Base-by-base conservation (phyloP, 2,797 vertebrate species). In the Acanthurus lineatus region DNA sequence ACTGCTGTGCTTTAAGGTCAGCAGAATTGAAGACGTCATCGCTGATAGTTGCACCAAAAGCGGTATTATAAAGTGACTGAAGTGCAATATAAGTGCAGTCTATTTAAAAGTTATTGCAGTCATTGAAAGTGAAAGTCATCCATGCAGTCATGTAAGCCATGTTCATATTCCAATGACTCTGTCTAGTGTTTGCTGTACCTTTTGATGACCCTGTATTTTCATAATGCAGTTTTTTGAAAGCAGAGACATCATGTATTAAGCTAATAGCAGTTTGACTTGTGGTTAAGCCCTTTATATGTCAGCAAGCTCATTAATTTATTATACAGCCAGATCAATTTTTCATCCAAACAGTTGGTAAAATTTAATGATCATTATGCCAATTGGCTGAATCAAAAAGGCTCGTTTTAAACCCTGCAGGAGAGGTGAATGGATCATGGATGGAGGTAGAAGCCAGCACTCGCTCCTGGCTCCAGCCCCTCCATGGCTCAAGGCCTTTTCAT, bases 401-500 rank as follows among this genome's bases (percentile, higher is more conserved):
- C 10, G 5, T 17, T 59, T 45, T 51, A 73, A 80, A 53, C 19
- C 19, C 38, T 6, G 19, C 58, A 59, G 56, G 58, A 67, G 28
- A 49, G 61, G 12, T 44, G 25, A 76, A 83, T 68, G 42, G 73
- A 70, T 58, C 49, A 45, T 12, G 56, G 69, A 75, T 66, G 54
- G 59, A 62, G 57, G 72, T 64, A 17, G 51, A 76, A 76, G 62
- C 35, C 82, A 64, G 56, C 60, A 52, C 61, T 82, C 75, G 69
- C 82, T 69, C 81, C 73, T 81, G 71, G 66, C 81, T 82, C 6
- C 9, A 64, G 47, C 65, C 47, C 22, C 63, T 32, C 40, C 25
- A 1, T 35, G 28, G 35, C 63, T 73, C 25, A 72, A 84, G 74
- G 52, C 52, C 73, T 69, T 87, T 89, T 88, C 47, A 78, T 79